Conservation (phyloP, 2,113 vertebrate species). For the Phalacrocorax carbo region DNA sequence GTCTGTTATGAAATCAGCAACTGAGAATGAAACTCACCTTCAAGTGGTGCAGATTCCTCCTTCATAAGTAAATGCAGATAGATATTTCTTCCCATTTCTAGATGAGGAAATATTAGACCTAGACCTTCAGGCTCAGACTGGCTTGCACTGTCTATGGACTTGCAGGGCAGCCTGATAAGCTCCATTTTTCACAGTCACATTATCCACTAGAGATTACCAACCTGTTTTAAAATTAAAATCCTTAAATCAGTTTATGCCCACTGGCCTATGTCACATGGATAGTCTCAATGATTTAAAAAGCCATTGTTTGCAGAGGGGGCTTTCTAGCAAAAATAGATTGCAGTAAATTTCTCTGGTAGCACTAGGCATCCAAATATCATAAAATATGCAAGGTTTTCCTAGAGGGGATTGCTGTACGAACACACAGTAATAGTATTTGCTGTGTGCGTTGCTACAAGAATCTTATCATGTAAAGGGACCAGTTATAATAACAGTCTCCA, state of each 20-base stretch:
- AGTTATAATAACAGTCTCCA: neutral
- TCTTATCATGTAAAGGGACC: neutral
- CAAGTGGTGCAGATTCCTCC: neutral
- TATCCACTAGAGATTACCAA: constrained; percentile 38
- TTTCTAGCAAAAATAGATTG: constrained; percentile 3
- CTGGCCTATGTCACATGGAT: neutral
- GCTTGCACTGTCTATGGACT: neutral
- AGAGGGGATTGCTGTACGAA: neutral
- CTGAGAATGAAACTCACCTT: neutral
- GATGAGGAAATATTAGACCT: neutral
- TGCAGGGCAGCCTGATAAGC: neutral
- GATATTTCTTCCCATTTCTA: neutral
- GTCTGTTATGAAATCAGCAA: neutral
- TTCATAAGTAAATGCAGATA: neutral
- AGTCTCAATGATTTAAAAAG: constrained; percentile 7
- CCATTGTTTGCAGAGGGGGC: neutral
- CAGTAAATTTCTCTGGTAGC: neutral
- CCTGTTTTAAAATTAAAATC: constrained; percentile 52
- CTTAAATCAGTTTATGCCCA: constrained; percentile 40
- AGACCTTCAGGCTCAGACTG: neutral
- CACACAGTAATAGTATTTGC: neutral
- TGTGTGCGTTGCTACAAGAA: neutral
- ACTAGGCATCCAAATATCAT: neutral
- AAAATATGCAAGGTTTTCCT: neutral
- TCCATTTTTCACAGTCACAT: constrained; percentile 27